Evolutionary conservation across 2,888 invertebrate species (phyloP).

Genomic region (Tetheella fluctuosa): DNA sequence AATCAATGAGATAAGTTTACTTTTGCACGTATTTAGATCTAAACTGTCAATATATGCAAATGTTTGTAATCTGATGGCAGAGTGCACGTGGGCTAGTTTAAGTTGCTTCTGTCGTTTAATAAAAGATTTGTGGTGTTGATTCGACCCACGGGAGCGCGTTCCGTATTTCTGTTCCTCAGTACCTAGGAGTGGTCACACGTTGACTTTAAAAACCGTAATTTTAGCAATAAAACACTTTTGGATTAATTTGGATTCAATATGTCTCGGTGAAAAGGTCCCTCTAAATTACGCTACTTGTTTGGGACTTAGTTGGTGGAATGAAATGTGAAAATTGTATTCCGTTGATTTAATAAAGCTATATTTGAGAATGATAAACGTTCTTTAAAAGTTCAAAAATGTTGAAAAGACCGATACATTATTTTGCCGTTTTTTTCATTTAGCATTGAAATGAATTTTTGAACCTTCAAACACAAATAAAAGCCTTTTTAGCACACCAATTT

Average conservation of each 20-base stretch:
- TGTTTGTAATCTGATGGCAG: conserved; percentile 66
- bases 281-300: no score
- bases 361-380: no score
- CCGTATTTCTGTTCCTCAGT: conserved; percentile 61
- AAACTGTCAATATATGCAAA: conserved; percentile 80
- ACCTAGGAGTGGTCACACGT: conserved; percentile 36
- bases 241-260: not conserved
- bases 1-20: conserved; percentile 37
- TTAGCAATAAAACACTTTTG: not conserved
- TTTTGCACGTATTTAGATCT: conserved; percentile 52
- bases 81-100: conserved; percentile 69
- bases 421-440: no score
- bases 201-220: conserved; percentile 16
- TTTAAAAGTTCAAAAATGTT: no score
- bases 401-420: no score
- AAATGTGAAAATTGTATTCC: no score
- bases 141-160: conserved; percentile 71
- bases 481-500: no score
- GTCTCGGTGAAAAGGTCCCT: no score
- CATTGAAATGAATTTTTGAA: no score
- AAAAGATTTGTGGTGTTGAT: conserved; percentile 71
- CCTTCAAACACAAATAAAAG: not conserved
- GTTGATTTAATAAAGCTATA: no score
- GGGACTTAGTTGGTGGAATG: no score
- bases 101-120: conserved; percentile 71